Evolutionary conservation across 2,888 invertebrate genomes (phyloP), one percentile per base, ranked within the genome.

Genomic region (Drosophila vallismaia): DNA sequence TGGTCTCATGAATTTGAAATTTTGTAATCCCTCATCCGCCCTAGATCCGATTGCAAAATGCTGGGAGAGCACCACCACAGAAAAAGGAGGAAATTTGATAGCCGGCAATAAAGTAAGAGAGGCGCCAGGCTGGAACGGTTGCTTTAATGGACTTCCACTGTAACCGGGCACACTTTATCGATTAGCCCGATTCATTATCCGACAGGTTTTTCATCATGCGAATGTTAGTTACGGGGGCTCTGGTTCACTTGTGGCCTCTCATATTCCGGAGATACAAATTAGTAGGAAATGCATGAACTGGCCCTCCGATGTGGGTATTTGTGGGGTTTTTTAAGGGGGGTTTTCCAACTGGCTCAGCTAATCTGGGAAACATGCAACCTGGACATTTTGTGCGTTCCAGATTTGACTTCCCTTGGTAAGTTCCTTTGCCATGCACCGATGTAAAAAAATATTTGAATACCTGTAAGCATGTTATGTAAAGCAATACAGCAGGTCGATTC

Each of bases 1-100:
- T 60, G 74, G 64, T 70, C 70, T 70, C 55, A 75, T 75, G 66
- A 74, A 80, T 84, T 70, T 64, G 53, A 57, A 86, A 83, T 74
- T 74, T 77, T 73, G 79, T 54, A 74, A 71, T 75, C 71, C 76
- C 58, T 51, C 54, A 46, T 36, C 38, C 45, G 55, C 31, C 26
- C 31, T 14, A 58, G 54, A 51, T 51, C 57, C 55, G 57, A 67
- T 63, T 58, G 71, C 66, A 55, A 66, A 72, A 63, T 57, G 53
- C 36, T 40, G 9, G 5, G 40, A 46, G 38, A 19, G 19, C 19
- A 49, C 54, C 40, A 48, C 40, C 71, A 33, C 33, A 29, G 26
- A 40, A 33, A 60, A 54, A 38, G 14, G 26, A 28, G 51, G 70
- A 70, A 55, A 70, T 51, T 60, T 46, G 69, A 70, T 70, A 70